These are phyloP conservation scores for Hyperoodon ampullatus DNA, from an alignment of 2,113 vertebrate species.

Conservation along the genomic window DNA sequence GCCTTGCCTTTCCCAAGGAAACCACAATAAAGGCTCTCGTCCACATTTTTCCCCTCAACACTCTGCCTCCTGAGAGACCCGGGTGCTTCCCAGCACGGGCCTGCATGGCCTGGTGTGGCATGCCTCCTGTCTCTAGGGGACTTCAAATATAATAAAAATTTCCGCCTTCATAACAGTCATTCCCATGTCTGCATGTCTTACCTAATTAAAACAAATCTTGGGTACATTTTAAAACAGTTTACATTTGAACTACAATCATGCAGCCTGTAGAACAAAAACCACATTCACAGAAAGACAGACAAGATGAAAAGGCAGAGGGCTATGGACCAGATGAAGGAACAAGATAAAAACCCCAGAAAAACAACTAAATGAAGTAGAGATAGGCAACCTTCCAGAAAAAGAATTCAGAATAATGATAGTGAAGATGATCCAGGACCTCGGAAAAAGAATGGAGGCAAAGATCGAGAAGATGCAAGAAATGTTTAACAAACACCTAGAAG, in stretches of 20 bases:
- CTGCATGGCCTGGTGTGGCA: rapidly evolving
- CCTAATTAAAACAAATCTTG: neutral
- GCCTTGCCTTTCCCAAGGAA: neutral
- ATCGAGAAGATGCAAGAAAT: too few species aligned
- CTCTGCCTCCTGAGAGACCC: neutral
- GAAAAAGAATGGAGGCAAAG: too few species aligned
- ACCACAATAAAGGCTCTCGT: neutral
- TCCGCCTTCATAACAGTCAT: neutral
- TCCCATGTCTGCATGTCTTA: neutral
- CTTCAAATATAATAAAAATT: neutral
- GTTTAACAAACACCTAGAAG: too few species aligned
- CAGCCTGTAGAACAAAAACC: too few species aligned
- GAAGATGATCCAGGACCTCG: too few species aligned
- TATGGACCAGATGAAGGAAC: too few species aligned
- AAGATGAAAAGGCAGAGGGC: too few species aligned
- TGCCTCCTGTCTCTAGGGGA: neutral
- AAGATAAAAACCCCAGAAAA: too few species aligned
- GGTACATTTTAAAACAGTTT: neutral
- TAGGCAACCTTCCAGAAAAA: too few species aligned
- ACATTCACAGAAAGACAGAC: too few species aligned
- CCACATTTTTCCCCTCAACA: rapidly evolving
- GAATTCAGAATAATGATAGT: too few species aligned
- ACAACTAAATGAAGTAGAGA: too few species aligned
- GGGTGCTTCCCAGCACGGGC: rapidly evolving
- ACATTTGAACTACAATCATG: neutral